These are phyloP conservation scores for Drosophila miranda DNA, from an alignment of 1,140 invertebrate species.

Conservation along the genomic window DNA sequence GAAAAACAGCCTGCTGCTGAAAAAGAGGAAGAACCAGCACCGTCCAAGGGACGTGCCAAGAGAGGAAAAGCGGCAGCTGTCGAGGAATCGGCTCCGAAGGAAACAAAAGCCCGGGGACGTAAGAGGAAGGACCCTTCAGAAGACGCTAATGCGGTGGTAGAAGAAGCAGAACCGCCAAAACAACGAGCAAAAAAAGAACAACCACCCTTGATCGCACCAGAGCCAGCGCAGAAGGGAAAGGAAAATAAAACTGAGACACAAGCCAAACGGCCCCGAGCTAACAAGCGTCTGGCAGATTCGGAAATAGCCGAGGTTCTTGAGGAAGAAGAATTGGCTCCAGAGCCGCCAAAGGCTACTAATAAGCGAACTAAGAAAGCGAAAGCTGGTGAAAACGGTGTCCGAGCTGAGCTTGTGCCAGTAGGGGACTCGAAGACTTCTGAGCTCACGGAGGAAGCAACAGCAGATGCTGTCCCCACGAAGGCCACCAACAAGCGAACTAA, in stretches of 20 bases:
- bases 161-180: conserved; percentile 22
- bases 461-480: conserved; percentile 1
- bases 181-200: conserved; percentile 29
- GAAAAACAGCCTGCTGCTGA: conserved; percentile 19
- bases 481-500: conserved; percentile 16
- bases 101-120: conserved; percentile 68
- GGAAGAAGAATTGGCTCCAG: conserved; percentile 13
- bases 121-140: conserved; percentile 40
- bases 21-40: conserved; percentile 41
- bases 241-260: conserved; percentile 14
- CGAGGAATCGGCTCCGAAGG: conserved; percentile 5
- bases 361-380: conserved; percentile 31
- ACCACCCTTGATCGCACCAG: neutral
- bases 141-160: neutral
- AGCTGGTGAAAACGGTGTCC: neutral
- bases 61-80: conserved; percentile 14
- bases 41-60: conserved; percentile 6
- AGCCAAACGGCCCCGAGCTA: conserved; percentile 22
- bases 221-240: conserved; percentile 20
- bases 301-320: conserved; percentile 36
- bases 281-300: conserved; percentile 36
- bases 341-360: conserved; percentile 3
- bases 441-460: neutral
- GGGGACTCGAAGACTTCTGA: neutral
- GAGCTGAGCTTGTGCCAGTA: neutral